Percentiles rank a stretch among this genome's conserved stretches.
Conservation (phyloP, 2,113 vertebrate species). For the Clarias batrachus region DNA sequence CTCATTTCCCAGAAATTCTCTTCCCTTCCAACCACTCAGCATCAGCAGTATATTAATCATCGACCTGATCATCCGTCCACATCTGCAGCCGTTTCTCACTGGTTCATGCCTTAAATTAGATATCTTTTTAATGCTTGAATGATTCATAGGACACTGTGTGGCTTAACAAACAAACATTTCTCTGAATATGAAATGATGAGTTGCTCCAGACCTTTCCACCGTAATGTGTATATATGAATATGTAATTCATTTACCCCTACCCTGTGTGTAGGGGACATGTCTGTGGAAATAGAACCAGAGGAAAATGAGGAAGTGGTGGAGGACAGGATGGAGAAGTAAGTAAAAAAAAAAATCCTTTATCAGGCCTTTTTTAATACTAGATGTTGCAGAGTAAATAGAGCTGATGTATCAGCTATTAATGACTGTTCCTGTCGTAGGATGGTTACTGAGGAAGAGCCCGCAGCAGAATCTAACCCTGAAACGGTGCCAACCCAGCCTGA, state of each 20-base stretch:
- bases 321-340: slow-evolving; percentile 52
- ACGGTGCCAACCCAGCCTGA: neutral
- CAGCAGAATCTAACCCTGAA: slow-evolving; percentile 10
- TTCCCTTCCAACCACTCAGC: too few species aligned
- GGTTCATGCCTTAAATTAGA: too few species aligned
- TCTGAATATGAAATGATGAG: too few species aligned
- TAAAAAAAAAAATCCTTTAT: neutral
- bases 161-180: too few species aligned
- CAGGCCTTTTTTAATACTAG: neutral
- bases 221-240: too few species aligned
- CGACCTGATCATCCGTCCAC: too few species aligned
- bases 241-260: neutral
- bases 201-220: too few species aligned
- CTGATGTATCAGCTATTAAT: neutral
- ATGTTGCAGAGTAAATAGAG: neutral
- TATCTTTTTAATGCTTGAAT: too few species aligned
- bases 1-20: too few species aligned
- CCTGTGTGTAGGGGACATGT: slow-evolving; percentile 55
- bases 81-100: too few species aligned
- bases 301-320: slow-evolving; percentile 52
- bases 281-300: slow-evolving; percentile 52
- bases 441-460: neutral
- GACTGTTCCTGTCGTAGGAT: neutral
- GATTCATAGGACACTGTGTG: too few species aligned
- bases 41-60: too few species aligned